Base-by-base conservation (phyloP, 1,140 invertebrate species). In the Drosophila kohkoa region DNA sequence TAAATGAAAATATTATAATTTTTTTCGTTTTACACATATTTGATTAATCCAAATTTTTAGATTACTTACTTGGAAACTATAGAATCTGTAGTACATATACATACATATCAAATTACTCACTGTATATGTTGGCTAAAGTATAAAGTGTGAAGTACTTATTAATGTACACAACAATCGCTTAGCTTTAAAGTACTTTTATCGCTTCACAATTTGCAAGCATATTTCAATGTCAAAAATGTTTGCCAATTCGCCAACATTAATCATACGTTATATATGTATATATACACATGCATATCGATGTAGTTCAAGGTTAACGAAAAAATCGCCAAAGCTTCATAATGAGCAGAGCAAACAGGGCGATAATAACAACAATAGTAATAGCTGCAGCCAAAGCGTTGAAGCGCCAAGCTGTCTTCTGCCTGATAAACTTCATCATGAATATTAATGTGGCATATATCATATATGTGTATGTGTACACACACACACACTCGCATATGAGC, bases 281-380 rank as follows among this genome's bases (percentile, higher is more conserved):
- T 28, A 30, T 43, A 45, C 58, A 52, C 45, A 60, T 43, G 52
- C 59, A 75, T 45, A 45, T 41, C 15, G 43, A 87, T 87, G 74
- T 88, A 74, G 83, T 88, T 88, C 83, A 88, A 88, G 83, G 83
- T 88, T 85, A 89, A 75, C 30, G 28, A 43, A 60, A 75, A 88
- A 78, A 83, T 81, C 77, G 80, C 64, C 83, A 75, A 66, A 77
- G 52, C 49, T 55, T 87, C 77, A 89, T 89, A 88, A 88, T 89
- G 78, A 85, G 71, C 59, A 73, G 75, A 20, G 58, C 83, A 88
- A 89, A 74, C 82, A 82, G 60, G 60, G 48, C 25, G 68, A 25
- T 49, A 48, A 68, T 69, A 11, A 41, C 32, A 54, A 16, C n/a
- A 48, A 38, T 25, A 66, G 28, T 51, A 41, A 45, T 13, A 20